Conservation (phyloP, 1,140 invertebrate genomes). For the Anastatus disparis region DNA sequence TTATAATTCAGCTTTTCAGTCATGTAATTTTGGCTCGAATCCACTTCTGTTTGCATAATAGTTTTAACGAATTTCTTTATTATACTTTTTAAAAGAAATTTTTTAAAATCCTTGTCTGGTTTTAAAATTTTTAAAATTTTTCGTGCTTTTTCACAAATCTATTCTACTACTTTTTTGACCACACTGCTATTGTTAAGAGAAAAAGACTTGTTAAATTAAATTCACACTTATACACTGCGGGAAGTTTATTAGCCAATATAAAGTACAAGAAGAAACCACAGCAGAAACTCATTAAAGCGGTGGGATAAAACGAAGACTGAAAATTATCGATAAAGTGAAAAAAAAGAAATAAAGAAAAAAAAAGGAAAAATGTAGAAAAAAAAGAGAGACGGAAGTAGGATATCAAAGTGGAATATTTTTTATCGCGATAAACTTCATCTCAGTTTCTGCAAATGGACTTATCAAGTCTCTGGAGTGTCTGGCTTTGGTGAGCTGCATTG, state of each 20-base stretch:
- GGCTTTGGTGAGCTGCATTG: no score
- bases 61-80: conserved; percentile 18
- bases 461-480: conserved; percentile 33
- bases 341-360: background rate
- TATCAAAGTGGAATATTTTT: conserved; percentile 39
- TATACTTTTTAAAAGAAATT: no score
- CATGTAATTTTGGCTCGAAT: no score
- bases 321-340: background rate
- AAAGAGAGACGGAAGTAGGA: conserved; percentile 3
- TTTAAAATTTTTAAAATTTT: no score
- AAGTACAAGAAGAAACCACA: conserved; percentile 2
- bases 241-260: conserved; percentile 29
- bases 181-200: no score
- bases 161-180: no score
- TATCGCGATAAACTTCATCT: conserved; percentile 38
- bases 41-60: conserved; percentile 21
- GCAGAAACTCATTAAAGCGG: conserved; percentile 35
- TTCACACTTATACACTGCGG: background rate
- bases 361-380: conserved; percentile 1
- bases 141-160: no score
- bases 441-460: conserved; percentile 18
- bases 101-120: no score
- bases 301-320: background rate
- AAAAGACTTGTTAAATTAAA: conserved; percentile 9
- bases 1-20: no score